Evolutionary conservation across 2,888 invertebrate genomes (phyloP).

Genomic region (Ommatoiulus sabulosus): DNA sequence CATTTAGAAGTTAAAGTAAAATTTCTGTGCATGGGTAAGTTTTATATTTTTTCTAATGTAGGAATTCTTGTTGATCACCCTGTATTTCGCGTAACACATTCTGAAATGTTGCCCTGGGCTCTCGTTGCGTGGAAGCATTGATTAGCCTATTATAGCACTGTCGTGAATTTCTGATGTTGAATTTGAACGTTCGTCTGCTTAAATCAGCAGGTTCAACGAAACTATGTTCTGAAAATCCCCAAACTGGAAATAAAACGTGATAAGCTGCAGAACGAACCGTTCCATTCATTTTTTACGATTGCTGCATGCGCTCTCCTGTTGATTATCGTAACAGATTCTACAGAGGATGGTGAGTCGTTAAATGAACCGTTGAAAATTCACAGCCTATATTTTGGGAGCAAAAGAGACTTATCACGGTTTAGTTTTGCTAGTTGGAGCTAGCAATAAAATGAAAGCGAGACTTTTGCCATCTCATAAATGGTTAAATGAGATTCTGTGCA

Average conservation of each 20-base stretch:
- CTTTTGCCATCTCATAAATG: slow-evolving; percentile 20
- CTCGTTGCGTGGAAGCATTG: neutral
- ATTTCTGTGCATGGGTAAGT: no score
- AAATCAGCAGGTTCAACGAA: neutral
- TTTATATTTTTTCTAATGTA: no score
- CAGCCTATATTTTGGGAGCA: neutral
- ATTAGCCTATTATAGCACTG: neutral
- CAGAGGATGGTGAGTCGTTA: neutral
- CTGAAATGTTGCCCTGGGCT: neutral
- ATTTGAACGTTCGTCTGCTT: neutral
- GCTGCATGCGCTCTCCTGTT: slow-evolving; percentile 13
- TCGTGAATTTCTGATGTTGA: neutral
- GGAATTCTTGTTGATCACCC: no score
- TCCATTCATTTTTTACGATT: slow-evolving; percentile 6
- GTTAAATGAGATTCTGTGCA: neutral
- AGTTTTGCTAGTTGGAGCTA: neutral
- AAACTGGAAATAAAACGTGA: slow-evolving; percentile 24
- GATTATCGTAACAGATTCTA: slow-evolving; percentile 12
- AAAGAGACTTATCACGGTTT: neutral
- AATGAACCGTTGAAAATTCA: slow-evolving; percentile 1
- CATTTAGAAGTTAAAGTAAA: no score
- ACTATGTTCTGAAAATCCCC: no score
- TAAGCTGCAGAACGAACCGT: slow-evolving; percentile 17
- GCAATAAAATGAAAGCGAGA: neutral
- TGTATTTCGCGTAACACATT: no score